Conservation (phyloP, 2,797 vertebrate species). For the Melanotaenia parkinsoni region DNA sequence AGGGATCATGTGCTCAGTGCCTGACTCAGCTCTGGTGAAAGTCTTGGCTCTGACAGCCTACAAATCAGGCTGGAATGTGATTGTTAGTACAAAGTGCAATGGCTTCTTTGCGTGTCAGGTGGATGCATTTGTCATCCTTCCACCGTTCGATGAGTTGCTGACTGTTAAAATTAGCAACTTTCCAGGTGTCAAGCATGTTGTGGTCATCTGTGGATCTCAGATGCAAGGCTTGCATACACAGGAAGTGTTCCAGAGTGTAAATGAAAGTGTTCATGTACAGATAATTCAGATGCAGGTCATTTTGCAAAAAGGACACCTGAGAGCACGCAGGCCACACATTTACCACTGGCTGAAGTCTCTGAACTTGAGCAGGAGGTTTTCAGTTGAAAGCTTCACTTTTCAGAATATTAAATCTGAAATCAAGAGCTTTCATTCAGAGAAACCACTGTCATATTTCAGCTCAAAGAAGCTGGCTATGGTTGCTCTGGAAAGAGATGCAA, state of each 20-base stretch:
- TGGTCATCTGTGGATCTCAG: constrained; percentile 76
- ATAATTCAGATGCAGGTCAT: constrained; percentile 69
- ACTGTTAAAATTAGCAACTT: constrained; percentile 64
- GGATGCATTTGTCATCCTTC: constrained; percentile 78
- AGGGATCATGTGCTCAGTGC: constrained; percentile 68
- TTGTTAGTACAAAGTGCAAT: constrained; percentile 47
- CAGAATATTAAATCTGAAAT: constrained; percentile 62
- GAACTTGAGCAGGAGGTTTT: constrained; percentile 58
- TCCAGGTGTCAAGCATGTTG: constrained; percentile 70
- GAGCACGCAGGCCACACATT: constrained; percentile 65
- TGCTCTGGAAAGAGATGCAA: constrained; percentile 59
- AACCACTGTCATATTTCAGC: constrained; percentile 78
- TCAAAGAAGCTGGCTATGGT: constrained; percentile 74
- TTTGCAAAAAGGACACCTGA: constrained; percentile 83
- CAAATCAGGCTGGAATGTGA: constrained; percentile 76
- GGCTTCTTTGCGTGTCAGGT: constrained; percentile 56
- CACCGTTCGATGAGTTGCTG: constrained; percentile 74
- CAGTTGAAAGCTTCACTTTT: constrained; percentile 73
- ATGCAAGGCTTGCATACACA: constrained; percentile 44
- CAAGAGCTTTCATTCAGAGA: constrained; percentile 23
- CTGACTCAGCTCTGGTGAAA: constrained; percentile 73
- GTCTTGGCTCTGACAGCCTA: constrained; percentile 66
- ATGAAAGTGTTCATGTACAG: constrained; percentile 77
- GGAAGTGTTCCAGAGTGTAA: constrained; percentile 57
- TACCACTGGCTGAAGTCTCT: constrained; percentile 82